phyloP scores from a whole-genome alignment of 2,888 invertebrate genomes.

The Andrena dorsata region DNA sequence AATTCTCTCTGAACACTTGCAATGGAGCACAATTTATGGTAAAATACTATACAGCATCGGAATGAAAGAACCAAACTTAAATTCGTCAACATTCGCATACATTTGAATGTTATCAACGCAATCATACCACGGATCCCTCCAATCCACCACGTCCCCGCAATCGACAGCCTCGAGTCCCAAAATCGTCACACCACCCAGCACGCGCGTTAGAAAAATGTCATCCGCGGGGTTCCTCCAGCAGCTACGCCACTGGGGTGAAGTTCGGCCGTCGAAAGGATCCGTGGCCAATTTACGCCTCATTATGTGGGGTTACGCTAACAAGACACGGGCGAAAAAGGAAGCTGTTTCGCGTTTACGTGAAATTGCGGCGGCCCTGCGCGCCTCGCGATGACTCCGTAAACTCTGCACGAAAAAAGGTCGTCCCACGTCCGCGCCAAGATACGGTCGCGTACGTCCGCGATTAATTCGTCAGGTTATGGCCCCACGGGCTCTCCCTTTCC shows the following conservation, averaged over 20 bases:
- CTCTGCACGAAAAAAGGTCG: conserved; percentile 47
- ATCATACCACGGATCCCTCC: too few relatives aligned
- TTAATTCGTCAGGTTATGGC: conserved; percentile 74
- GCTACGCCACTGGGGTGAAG: conserved; percentile 28
- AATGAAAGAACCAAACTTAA: too few relatives aligned
- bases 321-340: conserved; percentile 57
- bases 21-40: too few relatives aligned
- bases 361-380: conserved; percentile 54
- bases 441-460: conserved; percentile 63
- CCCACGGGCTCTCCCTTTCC: conserved; percentile 15
- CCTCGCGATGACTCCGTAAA: conserved; percentile 63
- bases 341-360: conserved; percentile 54
- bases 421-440: conserved; percentile 45
- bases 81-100: not conserved
- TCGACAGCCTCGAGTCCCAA: not conserved
- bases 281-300: conserved; percentile 72
- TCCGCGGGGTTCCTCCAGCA: not conserved
- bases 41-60: too few relatives aligned
- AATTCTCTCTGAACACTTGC: too few relatives aligned
- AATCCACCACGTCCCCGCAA: not conserved
- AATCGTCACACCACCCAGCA: not conserved
- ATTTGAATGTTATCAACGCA: not conserved
- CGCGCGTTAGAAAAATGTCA: not conserved
- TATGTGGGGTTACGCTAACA: conserved; percentile 73
- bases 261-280: conserved; percentile 31